Evolutionary conservation across 1,140 invertebrate species (phyloP).

Genomic region (Drosophila parabipectinata): DNA sequence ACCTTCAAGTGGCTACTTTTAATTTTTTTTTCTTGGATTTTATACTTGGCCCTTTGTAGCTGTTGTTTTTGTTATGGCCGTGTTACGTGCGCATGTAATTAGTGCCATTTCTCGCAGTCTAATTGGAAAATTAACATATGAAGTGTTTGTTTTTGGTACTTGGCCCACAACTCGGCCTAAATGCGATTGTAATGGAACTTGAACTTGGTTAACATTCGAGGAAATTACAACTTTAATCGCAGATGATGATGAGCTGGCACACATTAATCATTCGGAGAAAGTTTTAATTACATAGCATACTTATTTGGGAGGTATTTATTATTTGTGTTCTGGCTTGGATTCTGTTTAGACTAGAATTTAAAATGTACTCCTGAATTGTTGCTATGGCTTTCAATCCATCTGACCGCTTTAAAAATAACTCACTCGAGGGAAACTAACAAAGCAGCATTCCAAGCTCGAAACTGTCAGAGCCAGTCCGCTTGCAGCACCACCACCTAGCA

Average conservation of each 20-base stretch:
- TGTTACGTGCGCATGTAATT: conserved; percentile 72
- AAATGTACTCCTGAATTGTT: conserved; percentile 9
- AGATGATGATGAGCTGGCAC: neutral
- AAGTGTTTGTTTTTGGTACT: conserved; percentile 68
- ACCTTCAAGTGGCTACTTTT: conserved; percentile 75
- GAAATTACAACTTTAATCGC: conserved; percentile 34
- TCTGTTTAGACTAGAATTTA: conserved; percentile 3
- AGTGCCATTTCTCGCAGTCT: conserved; percentile 77
- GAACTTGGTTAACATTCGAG: conserved; percentile 38
- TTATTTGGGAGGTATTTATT: neutral
- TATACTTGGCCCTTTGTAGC: conserved; percentile 23
- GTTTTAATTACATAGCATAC: neutral
- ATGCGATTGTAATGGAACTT: conserved; percentile 48
- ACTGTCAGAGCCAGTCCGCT: conserved; percentile 27
- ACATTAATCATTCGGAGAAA: neutral
- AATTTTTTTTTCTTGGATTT: conserved; percentile 45
- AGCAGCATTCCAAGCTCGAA: conserved; percentile 33
- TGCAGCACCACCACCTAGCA: neutral
- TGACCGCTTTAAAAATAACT: conserved; percentile 36
- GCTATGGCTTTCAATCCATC: conserved; percentile 21
- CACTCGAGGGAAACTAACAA: conserved; percentile 36
- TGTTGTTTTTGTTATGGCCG: conserved; percentile 32
- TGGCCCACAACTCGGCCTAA: conserved; percentile 25
- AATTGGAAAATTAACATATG: conserved; percentile 83
- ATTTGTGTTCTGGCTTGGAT: neutral